Evolutionary conservation across 2,113 vertebrate genomes (phyloP).

Genomic region (Amblyopsis rosae): DNA sequence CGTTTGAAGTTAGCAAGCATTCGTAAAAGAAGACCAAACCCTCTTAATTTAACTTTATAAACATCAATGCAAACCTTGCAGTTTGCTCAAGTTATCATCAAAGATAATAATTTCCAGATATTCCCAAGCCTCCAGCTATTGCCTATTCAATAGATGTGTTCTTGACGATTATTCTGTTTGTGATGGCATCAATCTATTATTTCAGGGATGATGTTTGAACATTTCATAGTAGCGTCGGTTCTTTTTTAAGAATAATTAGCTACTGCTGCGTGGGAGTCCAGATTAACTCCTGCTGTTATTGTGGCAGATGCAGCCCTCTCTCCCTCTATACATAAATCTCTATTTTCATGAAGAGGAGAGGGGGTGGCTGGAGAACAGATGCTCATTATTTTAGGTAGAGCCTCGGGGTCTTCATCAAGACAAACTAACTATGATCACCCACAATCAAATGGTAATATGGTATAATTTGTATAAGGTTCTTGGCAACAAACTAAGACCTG

Average conservation of each 20-base stretch:
- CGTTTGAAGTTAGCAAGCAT: too few relatives aligned
- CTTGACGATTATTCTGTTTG: neutral
- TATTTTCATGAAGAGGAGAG: constrained; percentile 22
- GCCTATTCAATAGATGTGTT: too few relatives aligned
- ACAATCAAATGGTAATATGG: constrained; percentile 9
- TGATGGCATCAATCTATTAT: constrained; percentile 16
- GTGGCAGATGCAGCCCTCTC: constrained; percentile 29
- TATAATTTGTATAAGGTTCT: constrained; percentile 15
- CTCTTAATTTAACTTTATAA: constrained; percentile 6
- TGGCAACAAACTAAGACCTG: neutral
- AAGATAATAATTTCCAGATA: neutral
- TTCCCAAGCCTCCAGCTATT: too few relatives aligned
- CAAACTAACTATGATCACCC: constrained; percentile 12
- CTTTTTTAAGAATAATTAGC: constrained; percentile 54
- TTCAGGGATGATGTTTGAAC: constrained; percentile 32
- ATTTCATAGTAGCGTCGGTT: constrained; percentile 21
- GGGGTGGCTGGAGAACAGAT: constrained; percentile 3
- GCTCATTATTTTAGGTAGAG: constrained; percentile 6
- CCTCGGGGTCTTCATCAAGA: neutral
- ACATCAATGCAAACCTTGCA: constrained; percentile 32
- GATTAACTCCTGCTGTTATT: constrained; percentile 58
- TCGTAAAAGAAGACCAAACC: neutral
- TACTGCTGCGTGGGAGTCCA: constrained; percentile 35
- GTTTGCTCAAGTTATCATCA: constrained; percentile 29
- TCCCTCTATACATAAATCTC: neutral